Conservation (phyloP, 1,140 invertebrate genomes). For the Macrotrachela quadricornifera region DNA sequence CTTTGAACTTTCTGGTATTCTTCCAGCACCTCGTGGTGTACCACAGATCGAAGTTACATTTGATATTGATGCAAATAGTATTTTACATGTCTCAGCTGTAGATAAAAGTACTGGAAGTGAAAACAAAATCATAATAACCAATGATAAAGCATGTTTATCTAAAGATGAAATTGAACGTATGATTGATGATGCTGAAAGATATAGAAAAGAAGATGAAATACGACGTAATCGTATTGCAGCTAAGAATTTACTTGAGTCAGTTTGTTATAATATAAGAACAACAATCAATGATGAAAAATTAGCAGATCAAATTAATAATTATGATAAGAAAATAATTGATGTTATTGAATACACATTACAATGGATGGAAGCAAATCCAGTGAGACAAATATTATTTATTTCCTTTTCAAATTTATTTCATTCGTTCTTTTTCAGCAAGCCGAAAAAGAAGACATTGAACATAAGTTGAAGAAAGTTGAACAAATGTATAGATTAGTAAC, state of each 20-base stretch:
- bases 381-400: too few species aligned
- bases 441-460: too few species aligned
- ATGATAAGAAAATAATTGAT: too few species aligned
- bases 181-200: slow-evolving; percentile 38
- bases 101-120: slow-evolving; percentile 50
- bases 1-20: slow-evolving; percentile 66
- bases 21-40: slow-evolving; percentile 33
- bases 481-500: too few species aligned
- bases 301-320: too few species aligned
- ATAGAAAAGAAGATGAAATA: slow-evolving; percentile 29
- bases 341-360: too few species aligned
- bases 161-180: slow-evolving; percentile 35
- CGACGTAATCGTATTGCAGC: slow-evolving; percentile 17
- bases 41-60: slow-evolving; percentile 49
- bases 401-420: too few species aligned
- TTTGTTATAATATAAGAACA: background rate
- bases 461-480: too few species aligned
- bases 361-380: too few species aligned
- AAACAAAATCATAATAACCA: slow-evolving; percentile 37
- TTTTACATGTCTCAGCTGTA: slow-evolving; percentile 50
- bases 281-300: too few species aligned
- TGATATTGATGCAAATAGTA: slow-evolving; percentile 56
- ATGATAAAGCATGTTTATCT: slow-evolving; percentile 32
- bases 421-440: too few species aligned
- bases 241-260: slow-evolving; percentile 18